Base-by-base conservation (phyloP, 2,797 vertebrate species). In the Microcaecilia unicolor region DNA sequence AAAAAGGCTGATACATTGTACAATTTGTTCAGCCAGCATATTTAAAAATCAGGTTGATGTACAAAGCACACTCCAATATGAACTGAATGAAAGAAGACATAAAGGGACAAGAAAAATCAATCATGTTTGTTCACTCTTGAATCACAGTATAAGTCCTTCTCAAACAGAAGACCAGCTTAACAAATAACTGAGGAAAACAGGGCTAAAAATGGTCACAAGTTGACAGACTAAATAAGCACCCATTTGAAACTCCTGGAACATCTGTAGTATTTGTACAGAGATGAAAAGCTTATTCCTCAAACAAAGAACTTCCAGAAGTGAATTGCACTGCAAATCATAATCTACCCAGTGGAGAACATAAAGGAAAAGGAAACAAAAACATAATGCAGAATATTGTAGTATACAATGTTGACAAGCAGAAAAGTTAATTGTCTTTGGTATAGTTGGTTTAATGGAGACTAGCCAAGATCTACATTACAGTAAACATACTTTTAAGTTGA, bases 401-500 rank as follows among this genome's bases (percentile, higher is more conserved):
- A 62, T 66, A 65, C 71, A 77, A 74, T 64, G 64, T 60, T 76
- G 77, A 72, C 72, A 77, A 72, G 48, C 61, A 48, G 58, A 64
- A 64, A 74, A 69, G 64, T 41, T 58, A 55, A 72, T 79, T 78
- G 74, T 81, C n/a, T 61, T 76, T 62, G 54, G 13, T 15, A 58
- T 64, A 64, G 58, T 67, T 55, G 60, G 39, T 41, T 28, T 45
- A 44, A 53, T 58, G 69, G 75, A 66, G 12, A 31, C 21, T 37
- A 57, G 72, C 73, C 78, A 79, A 55, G 57, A 61, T 48, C 59
- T 64, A 37, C 54, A 55, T 63, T 36, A 64, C 54, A 66, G 76
- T 81, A 85, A 83, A 84, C 77, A 83, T 17, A 47, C 67, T 73
- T 76, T 58, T 64, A 75, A 76, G 76, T 61, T 67, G 62, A 72